Conservation (phyloP, 37 sponge, comb jelly and placozoan genomes). For the Aphrocallistes beatrix region DNA sequence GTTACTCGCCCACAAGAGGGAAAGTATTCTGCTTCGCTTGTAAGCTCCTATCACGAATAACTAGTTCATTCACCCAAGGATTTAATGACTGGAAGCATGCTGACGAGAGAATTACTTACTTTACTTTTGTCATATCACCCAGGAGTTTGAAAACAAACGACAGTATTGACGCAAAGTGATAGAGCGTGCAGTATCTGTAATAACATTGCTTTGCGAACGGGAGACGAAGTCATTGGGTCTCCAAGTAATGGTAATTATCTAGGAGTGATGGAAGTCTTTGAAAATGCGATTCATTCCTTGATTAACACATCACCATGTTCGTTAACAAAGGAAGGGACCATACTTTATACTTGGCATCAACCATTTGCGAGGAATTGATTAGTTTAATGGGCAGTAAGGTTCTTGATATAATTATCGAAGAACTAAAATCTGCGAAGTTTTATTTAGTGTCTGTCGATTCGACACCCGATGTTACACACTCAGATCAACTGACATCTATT, state of each 20-base stretch:
- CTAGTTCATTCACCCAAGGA: background rate
- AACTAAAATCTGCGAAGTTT: background rate
- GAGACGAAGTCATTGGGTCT: background rate
- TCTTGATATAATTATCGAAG: background rate
- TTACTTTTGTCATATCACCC: background rate
- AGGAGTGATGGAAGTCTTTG: background rate
- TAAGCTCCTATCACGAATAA: background rate
- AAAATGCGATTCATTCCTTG: background rate
- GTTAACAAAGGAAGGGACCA: background rate
- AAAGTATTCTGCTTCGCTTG: background rate
- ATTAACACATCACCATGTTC: background rate
- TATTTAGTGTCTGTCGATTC: background rate
- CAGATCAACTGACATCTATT: background rate
- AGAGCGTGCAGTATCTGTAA: background rate
- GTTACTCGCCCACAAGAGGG: background rate
- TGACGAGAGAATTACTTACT: background rate
- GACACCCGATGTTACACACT: background rate
- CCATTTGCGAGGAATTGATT: background rate
- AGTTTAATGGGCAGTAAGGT: background rate
- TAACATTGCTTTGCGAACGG: background rate
- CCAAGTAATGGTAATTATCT: background rate
- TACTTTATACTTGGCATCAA: background rate
- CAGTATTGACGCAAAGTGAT: background rate
- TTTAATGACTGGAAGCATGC: background rate
- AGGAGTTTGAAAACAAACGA: background rate